Base-by-base conservation (phyloP, 2,888 invertebrate species). In the Maniola hyperantus region DNA sequence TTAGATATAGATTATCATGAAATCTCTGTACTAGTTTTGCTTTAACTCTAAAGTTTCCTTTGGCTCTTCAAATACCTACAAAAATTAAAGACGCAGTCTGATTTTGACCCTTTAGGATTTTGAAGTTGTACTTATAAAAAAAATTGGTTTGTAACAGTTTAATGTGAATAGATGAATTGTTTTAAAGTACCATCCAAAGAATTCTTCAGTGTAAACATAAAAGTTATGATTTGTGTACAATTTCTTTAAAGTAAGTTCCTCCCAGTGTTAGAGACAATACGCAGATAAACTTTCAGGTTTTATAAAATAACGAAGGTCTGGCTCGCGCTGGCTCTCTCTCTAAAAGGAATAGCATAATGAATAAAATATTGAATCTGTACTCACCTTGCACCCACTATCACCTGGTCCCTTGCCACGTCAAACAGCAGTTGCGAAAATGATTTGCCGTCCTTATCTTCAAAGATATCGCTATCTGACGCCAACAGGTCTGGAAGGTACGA, bases 381-480 rank as follows among this genome's bases (percentile, higher is more conserved):
- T 94, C 92, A 97, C 97, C 97, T 95, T 76, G 97, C 97, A 74
- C 98, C 98, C 76, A 97, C 97, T 79, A 98, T 94, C 77, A 98
- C 94, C 89, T 98, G 97, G 87, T 96, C 96, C 82, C 97, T 94
- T 74, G 96, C 95, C 68, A 97, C 96, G 91, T 98, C 98, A 85
- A 98, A 97, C 66, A 97, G 93, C 82, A 98, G 93, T 92, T 97
- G 96, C 62, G 97, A 96, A 89, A 95, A 98, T 74, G 96, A 95
- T 71, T 94, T 94, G 74, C 96, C 95, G 75, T 95, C 95, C 71
- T 95, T 93, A 83, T 96, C 95, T 76, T 94, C 93, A 87, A 97
- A 98, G 80, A 93, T 92, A 85, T 95, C 94, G 65, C 94, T 93
- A 71, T 95, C 93, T 65, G 93, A 84, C 79, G 94, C 93, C 87